phyloP scores from a whole-genome alignment of 1,140 invertebrate species.

The Papilio machaon region DNA sequence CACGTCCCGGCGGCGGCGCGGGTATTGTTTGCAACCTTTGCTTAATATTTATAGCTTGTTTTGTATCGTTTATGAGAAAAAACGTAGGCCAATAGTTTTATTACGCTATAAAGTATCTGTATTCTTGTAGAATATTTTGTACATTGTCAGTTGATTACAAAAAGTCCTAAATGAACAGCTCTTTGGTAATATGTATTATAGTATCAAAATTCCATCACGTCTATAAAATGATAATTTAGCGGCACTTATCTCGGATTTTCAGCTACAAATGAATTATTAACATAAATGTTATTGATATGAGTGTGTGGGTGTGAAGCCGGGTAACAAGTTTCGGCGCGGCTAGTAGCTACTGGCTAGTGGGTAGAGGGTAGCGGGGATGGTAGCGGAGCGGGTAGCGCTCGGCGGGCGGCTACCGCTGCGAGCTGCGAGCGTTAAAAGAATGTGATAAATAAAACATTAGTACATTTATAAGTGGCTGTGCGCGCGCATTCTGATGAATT shows the following conservation, averaged over 20 bases:
- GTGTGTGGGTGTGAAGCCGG: constrained; percentile 11
- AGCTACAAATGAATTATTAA: constrained; percentile 34
- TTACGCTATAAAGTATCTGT: neutral
- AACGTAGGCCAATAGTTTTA: neutral
- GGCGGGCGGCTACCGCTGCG: too few relatives aligned
- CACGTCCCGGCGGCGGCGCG: neutral
- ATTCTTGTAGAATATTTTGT: neutral
- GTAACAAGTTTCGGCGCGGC: constrained; percentile 4
- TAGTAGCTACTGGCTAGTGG: neutral
- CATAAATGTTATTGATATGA: constrained; percentile 35
- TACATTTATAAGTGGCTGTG: neutral
- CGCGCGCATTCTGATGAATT: neutral
- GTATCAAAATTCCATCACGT: constrained; percentile 21
- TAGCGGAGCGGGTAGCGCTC: too few relatives aligned
- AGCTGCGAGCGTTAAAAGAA: neutral
- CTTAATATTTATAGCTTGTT: constrained; percentile 25
- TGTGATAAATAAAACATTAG: constrained; percentile 2
- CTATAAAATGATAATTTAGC: constrained; percentile 34
- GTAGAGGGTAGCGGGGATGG: neutral
- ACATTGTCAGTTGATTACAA: neutral
- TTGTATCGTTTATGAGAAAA: constrained; percentile 16
- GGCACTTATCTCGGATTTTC: constrained; percentile 9
- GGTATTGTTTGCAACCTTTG: neutral
- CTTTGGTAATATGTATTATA: neutral
- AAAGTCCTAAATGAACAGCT: neutral